Base-by-base conservation (phyloP, 1,140 invertebrate genomes). In the Camponotus vicinus region DNA sequence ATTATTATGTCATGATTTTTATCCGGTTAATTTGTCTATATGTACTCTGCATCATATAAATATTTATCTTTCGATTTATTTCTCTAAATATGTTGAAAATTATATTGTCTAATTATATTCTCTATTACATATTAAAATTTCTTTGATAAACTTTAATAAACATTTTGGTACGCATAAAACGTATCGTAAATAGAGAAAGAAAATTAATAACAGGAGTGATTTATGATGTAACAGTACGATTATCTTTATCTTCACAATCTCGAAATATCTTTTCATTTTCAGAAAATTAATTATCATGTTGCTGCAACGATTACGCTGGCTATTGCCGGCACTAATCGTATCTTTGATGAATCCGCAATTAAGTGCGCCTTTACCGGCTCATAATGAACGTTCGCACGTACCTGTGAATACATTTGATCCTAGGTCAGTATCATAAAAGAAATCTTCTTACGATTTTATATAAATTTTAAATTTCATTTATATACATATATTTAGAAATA, bases 341-440 rank as follows among this genome's bases (percentile, higher is more conserved):
- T 34, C 92, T n/a, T 92, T 92, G 88, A 79, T 82, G 63, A 92
- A 89, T 42, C 61, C 90, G 70, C 90, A 87, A 67, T 86, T 79
- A 75, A 86, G 88, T 52, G 82, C 86, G 32, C 86, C 89, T n/a
- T 90, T 91, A 67, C 92, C 92, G 67, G 85, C 88, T 67, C 79
- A 89, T 57, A 83, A 90, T 42, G 79, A 91, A 75, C 89, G 92
- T 79, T 79, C 86, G 75, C 91, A 93, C 75, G 89, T 91, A 15
- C 88, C 94, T 0, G 92, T 91, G 70, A 93, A 93, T 87, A 90
- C 93, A 64, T 91, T 94, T 0, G 92, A 93, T 90, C 93, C 94
- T 87, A 95, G 95, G 95, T 95, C 86, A 92, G 76, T 91, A 83
- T 82, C 52, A 88, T 18, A n/a, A n/a, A 18, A 21, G 40, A 45